A percentile compares a stretch with the other conserved stretches of the same genome.
Conservation (phyloP, 2,113 vertebrate species). For the Ia io region DNA sequence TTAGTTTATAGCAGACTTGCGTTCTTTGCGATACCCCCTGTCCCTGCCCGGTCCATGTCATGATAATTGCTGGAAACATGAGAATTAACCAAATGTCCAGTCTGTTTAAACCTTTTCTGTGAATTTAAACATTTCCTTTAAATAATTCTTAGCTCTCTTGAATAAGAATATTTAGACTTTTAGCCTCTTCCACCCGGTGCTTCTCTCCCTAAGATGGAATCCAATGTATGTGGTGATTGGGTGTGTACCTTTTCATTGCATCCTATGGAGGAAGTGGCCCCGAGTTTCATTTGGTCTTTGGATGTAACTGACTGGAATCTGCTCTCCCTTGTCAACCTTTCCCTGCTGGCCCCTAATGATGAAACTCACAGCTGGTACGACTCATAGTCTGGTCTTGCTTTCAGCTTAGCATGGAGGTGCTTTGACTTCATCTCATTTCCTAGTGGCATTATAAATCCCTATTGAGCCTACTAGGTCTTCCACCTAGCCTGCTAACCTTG, state of each 20-base stretch:
- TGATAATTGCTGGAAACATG: neutral
- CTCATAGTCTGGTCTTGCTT: neutral
- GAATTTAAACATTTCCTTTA: neutral
- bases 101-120: neutral
- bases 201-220: neutral
- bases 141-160: neutral
- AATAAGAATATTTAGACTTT: neutral
- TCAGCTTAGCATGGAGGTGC: neutral
- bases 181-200: neutral
- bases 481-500: neutral
- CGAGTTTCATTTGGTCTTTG: neutral
- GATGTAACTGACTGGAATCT: neutral
- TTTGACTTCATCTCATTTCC: neutral
- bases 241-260: neutral
- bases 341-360: neutral
- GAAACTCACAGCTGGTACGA: neutral
- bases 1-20: neutral
- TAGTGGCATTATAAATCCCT: neutral
- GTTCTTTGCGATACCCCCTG: neutral
- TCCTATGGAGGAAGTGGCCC: neutral
- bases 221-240: neutral
- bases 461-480: neutral
- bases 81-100: neutral
- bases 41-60: neutral
- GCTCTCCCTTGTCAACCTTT: neutral